Evolutionary conservation across 2,797 vertebrate genomes (phyloP), one percentile per base, ranked within the genome.

Genomic region (Otus scops): DNA sequence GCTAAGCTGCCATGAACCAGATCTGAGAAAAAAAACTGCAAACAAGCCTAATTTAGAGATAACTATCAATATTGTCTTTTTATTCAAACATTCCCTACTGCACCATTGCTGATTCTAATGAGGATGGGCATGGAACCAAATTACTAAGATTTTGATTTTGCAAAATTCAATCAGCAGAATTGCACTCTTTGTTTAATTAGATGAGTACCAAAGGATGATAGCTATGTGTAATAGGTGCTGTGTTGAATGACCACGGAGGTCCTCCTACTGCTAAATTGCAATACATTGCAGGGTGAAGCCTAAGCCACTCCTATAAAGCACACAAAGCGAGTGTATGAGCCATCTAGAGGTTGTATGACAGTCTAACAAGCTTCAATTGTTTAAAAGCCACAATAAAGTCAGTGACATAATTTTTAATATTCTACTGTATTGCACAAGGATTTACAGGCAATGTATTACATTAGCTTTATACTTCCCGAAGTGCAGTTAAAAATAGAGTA

Each of bases 251-350:
- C n/a, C 32, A 6, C 28, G 23, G 41, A 68, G 23, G 27, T 11
- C 43, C 10, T 19, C 19, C 43, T 45, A 32, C 56, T 68, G 32
- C 27, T 43, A 1, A 36, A 74, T 36, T 9, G 22, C 48, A 74
- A 13, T 8, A n/a, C 15, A 4, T 21, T 6, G 20, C 22, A 60
- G 34, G 6, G 6, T 20, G 30, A 59, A 67, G 48, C 26, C 34
- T 41, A 65, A 74, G 36, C 28, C 12, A 9, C 34, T 23, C 13
- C 27, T n/a, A 7, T 12, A 80, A 79, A 83, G 77, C 24, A n/a
- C 63, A 21, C 6, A 0, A 6, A 63, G 10, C 1, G 15, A 56
- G 14, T 0, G 1, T 3, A 9, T 9, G 12, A 53, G 32, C 13
- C 7, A 41, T 39, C 10, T 27, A 36, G 32, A 76, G 21, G 27